Evolutionary conservation across 2,113 vertebrate genomes (phyloP).

Genomic region (Scomber colias): DNA sequence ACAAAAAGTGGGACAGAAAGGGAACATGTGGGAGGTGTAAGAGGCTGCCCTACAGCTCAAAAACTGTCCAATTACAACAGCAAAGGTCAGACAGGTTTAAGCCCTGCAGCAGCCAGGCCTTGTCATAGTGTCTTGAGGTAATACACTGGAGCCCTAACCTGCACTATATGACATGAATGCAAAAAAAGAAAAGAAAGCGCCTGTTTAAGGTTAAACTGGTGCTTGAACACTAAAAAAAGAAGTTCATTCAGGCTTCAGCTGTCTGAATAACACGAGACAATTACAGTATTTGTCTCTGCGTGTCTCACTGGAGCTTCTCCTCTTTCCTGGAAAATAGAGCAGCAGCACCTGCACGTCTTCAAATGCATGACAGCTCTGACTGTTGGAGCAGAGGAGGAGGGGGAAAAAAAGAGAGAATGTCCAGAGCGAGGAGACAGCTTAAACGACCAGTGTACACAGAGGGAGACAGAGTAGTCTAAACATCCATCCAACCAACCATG

Average conservation of each 20-base stretch:
- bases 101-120: not conserved
- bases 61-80: conserved; percentile 15
- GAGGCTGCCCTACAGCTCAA: not conserved
- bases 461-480: conserved; percentile 52
- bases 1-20: conserved; percentile 3
- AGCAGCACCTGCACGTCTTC: conserved; percentile 55
- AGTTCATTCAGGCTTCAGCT: not conserved
- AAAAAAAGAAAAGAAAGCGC: too few species aligned
- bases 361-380: conserved; percentile 47
- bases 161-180: not conserved
- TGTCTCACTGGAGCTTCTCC: not conserved
- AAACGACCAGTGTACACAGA: conserved; percentile 24
- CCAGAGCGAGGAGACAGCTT: conserved; percentile 16
- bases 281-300: conserved; percentile 12
- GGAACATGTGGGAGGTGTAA: conserved; percentile 1
- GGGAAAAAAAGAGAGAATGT: conserved; percentile 8
- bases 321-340: conserved; percentile 37
- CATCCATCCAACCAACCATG: conserved; percentile 36
- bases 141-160: not conserved
- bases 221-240: not conserved
- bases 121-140: not conserved
- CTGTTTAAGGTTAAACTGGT: not conserved
- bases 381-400: not conserved
- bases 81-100: conserved; percentile 26
- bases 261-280: conserved; percentile 13